Conservation (phyloP, 2,113 vertebrate species). For the Danionella cerebrum region DNA sequence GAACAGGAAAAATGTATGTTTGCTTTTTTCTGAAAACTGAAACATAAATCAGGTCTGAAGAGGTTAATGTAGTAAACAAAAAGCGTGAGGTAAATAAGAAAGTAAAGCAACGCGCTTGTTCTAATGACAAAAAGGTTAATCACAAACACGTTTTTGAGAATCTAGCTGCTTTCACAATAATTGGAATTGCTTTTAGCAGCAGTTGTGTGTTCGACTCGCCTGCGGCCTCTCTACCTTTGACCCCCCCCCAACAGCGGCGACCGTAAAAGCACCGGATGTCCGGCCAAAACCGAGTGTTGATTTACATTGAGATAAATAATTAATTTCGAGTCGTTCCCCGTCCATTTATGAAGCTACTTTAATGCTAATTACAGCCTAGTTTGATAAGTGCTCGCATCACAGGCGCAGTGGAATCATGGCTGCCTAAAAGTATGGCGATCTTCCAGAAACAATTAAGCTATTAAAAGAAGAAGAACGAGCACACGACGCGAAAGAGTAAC, state of each 20-base stretch:
- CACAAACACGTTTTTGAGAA: too few relatives aligned
- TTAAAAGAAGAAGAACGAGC: not conserved
- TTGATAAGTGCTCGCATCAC: not conserved
- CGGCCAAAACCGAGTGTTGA: constrained; percentile 16
- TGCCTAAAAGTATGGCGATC: constrained; percentile 36
- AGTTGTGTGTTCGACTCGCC: not conserved
- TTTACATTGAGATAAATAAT: constrained; percentile 25
- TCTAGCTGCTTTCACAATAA: not conserved
- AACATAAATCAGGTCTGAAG: too few relatives aligned
- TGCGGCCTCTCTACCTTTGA: constrained; percentile 21
- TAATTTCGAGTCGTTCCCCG: not conserved
- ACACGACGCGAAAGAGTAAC: not conserved
- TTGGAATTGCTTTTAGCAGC: not conserved
- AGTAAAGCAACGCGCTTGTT: too few relatives aligned
- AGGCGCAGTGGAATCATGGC: not conserved
- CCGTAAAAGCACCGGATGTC: constrained; percentile 28
- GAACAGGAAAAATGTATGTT: too few relatives aligned
- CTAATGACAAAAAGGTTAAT: too few relatives aligned
- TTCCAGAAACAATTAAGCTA: constrained; percentile 30
- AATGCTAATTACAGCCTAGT: not conserved
- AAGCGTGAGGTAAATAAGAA: too few relatives aligned
- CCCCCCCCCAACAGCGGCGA: constrained; percentile 19
- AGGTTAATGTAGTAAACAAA: too few relatives aligned
- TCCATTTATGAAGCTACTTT: not conserved
- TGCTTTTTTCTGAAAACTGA: too few relatives aligned